A percentile compares a stretch with the other conserved stretches of the same genome.
phyloP scores from a whole-genome alignment of 2,888 invertebrate species.

The Sinopyrophorus schimmeli region DNA sequence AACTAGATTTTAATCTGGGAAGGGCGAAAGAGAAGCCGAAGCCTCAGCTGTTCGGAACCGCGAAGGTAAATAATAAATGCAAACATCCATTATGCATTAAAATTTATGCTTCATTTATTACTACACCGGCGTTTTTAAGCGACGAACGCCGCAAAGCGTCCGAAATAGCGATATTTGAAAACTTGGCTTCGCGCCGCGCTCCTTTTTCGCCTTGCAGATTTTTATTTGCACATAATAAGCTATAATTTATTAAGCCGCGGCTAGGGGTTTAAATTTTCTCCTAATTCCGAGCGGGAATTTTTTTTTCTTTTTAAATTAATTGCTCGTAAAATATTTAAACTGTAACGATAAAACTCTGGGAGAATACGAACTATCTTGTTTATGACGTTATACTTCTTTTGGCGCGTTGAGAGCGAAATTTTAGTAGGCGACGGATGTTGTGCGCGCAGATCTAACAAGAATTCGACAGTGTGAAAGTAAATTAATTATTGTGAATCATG shows the following conservation, averaged over 20 bases:
- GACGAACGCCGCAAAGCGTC: conserved; percentile 12
- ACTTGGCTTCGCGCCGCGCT: conserved; percentile 9
- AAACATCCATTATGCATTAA: conserved; percentile 41
- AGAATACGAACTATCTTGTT: too few relatives aligned
- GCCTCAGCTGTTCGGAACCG: conserved; percentile 26
- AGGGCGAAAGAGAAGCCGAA: conserved; percentile 3
- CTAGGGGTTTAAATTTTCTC: too few relatives aligned
- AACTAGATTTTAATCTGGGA: conserved; percentile 19
- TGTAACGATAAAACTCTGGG: too few relatives aligned
- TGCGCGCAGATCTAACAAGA: too few relatives aligned
- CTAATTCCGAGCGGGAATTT: too few relatives aligned
- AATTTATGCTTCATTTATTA: conserved; percentile 42
- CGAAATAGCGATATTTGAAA: conserved; percentile 8
- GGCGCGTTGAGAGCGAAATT: too few relatives aligned
- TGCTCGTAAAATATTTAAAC: too few relatives aligned
- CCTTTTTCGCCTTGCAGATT: conserved; percentile 8
- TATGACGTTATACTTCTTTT: too few relatives aligned
- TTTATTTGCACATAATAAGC: conserved; percentile 13
- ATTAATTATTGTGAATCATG: too few relatives aligned
- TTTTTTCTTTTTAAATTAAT: too few relatives aligned
- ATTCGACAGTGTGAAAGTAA: too few relatives aligned
- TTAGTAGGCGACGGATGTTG: too few relatives aligned
- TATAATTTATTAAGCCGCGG: conserved; percentile 11
- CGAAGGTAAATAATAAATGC: conserved; percentile 39
- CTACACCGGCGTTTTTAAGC: conserved; percentile 30